Conservation (phyloP, 2,797 vertebrate genomes). For the Diplodus puntazzo region DNA sequence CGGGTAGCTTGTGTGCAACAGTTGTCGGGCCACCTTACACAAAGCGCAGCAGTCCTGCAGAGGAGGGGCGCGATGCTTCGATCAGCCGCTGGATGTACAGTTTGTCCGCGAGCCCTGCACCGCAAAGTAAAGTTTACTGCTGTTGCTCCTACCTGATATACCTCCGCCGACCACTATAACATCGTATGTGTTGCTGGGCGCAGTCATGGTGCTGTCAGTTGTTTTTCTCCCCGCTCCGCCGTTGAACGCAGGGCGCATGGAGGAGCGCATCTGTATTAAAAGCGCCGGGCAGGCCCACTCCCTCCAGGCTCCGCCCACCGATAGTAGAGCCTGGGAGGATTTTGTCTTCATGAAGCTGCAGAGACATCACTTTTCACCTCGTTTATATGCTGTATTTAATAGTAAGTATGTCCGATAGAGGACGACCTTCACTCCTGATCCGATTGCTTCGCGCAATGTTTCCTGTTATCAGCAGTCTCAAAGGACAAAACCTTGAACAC, state of each 20-base stretch:
- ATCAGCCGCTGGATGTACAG: not conserved
- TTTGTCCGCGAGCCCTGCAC: not conserved
- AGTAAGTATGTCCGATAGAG: not conserved
- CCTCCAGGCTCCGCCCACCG: conserved; percentile 60
- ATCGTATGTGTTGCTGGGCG: conserved; percentile 85
- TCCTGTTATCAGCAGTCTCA: not conserved
- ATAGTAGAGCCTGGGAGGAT: conserved; percentile 16
- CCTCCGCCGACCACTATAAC: conserved; percentile 94
- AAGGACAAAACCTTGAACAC: no score
- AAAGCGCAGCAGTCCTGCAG: conserved; percentile 27
- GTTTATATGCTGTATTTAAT: not conserved
- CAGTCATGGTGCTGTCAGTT: conserved; percentile 80
- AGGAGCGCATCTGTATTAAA: conserved; percentile 80
- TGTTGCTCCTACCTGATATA: conserved; percentile 90
- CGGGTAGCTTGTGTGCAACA: conserved; percentile 49
- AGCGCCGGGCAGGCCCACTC: conserved; percentile 63
- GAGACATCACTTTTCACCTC: not conserved
- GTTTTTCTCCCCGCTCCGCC: not conserved
- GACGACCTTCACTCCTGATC: not conserved
- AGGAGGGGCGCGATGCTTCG: not conserved
- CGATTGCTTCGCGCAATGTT: not conserved
- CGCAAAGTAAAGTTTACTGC: not conserved
- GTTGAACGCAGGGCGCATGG: conserved; percentile 60
- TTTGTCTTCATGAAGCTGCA: not conserved
- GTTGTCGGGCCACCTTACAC: conserved; percentile 43